Evolutionary conservation across 2,888 invertebrate genomes (phyloP), one percentile per base, ranked within the genome.

Genomic region (Ectobius pallidus): DNA sequence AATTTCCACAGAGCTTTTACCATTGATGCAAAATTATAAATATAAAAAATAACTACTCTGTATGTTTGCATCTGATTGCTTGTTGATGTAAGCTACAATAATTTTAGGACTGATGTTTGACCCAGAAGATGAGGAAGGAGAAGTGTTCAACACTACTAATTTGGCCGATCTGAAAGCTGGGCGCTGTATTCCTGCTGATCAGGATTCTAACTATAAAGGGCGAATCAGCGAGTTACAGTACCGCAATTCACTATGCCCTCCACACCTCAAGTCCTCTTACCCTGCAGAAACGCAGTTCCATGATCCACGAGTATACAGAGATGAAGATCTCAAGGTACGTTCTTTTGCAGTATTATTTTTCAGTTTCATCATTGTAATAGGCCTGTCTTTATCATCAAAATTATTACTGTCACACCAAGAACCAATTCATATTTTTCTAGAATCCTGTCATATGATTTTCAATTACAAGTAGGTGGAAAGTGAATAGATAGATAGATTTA

Each of bases 211-310:
- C 9, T n/a, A 27, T 11, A 71, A 49, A 25, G 34, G 34, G 11
- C 82, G 88, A 62, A 81, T 92, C 42, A 91, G 91, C 0, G 92
- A 93, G 81, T 84, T 95, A 52, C 90, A 91, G 77, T 89, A 90
- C 82, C 85, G 95, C 49, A 95, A 95, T 83, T 93, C 95, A 0
- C 84, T 94, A 76, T 90, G 92, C 75, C 92, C 91, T n/a, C 93
- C 94, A 2, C 95, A 95, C 80, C 84, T 95, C 73, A 92, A 92
- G 84, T 93, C 93, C 76, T 91, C 92, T 0, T 95, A 95, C 83
- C 92, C 94, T 0, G 92, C 91, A 0, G 95, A 95, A 82, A 91
- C 90, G 32, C 91, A 92, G 82, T 90, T 90, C 79, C 84, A 89
- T 74, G 84, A 83, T 75, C 84, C 86, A 0, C 75, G 79, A 2